phyloP scores from a whole-genome alignment of 2,888 invertebrate species.

The Agrotis puta region DNA sequence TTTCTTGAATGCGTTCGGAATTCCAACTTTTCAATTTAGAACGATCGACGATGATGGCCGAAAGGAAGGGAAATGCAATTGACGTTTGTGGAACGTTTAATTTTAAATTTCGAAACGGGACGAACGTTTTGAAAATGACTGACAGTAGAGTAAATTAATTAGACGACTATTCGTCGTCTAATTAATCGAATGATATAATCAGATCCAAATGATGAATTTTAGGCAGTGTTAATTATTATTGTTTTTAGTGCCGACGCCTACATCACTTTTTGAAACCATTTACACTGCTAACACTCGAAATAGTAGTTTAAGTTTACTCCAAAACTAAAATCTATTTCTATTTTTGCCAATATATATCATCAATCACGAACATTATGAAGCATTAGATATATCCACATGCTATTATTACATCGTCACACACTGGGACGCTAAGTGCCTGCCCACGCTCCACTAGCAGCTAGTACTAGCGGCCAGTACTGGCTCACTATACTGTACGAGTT shows the following conservation, averaged over 20 bases:
- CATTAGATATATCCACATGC: slow-evolving; percentile 30
- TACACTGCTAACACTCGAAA: background rate
- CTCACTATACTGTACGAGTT: slow-evolving; percentile 44
- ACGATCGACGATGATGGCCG: slow-evolving; percentile 16
- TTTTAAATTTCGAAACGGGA: background rate
- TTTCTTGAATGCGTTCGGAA: slow-evolving; percentile 19
- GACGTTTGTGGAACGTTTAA: background rate
- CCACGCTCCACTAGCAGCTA: slow-evolving; percentile 50
- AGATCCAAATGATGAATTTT: background rate
- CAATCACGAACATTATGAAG: slow-evolving; percentile 39
- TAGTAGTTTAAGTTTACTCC: background rate
- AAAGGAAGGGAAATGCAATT: slow-evolving; percentile 8
- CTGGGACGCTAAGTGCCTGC: slow-evolving; percentile 53
- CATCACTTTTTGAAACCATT: background rate
- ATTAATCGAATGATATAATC: background rate
- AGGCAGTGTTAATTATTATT: background rate
- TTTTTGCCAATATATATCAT: slow-evolving; percentile 32
- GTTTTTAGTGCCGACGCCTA: background rate
- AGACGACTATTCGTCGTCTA: no score
- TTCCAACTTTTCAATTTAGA: slow-evolving; percentile 38
- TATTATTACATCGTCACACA: slow-evolving; percentile 23
- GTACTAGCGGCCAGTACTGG: slow-evolving; percentile 34
- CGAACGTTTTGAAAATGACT: background rate
- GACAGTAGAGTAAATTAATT: background rate
- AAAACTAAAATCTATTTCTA: slow-evolving; percentile 11